phyloP scores from a whole-genome alignment of 2,113 vertebrate species.

The Oryzias javanicus region DNA sequence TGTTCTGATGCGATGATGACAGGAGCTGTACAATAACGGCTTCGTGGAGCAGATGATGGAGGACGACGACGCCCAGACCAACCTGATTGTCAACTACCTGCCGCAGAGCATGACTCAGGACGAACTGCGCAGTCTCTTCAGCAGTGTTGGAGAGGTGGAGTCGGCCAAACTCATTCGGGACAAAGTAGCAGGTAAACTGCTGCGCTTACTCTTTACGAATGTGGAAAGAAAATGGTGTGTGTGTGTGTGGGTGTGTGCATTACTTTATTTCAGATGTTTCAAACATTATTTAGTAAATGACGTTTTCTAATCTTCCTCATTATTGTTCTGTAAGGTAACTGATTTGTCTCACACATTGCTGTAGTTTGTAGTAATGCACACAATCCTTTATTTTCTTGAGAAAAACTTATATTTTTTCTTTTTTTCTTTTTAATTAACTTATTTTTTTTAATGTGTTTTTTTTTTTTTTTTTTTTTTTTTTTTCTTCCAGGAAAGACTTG shows the following conservation, averaged over 20 bases:
- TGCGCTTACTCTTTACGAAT: not conserved
- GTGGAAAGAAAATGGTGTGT: too few species aligned
- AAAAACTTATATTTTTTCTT: not conserved
- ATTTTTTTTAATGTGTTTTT: not conserved
- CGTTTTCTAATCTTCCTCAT: too few species aligned
- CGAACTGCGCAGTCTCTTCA: constrained; percentile 92
- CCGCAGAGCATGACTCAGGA: constrained; percentile 99
- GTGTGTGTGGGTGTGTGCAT: too few species aligned
- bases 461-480: constrained; percentile 2
- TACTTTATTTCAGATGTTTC: too few species aligned
- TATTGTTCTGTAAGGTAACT: too few species aligned
- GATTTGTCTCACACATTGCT: too few species aligned
- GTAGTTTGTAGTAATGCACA: too few species aligned
- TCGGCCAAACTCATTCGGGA: constrained; percentile 96
- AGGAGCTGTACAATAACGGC: constrained; percentile 86
- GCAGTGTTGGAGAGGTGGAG: constrained; percentile 93
- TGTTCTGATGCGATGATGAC: constrained; percentile 12
- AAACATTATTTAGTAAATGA: too few species aligned
- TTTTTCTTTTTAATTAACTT: not conserved
- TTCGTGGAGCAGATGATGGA: constrained; percentile 94
- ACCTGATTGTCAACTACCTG: constrained; percentile 97
- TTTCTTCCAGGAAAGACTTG: not conserved
- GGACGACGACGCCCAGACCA: constrained; percentile 91
- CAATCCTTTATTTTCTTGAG: not conserved
- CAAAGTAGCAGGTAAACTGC: constrained; percentile 93